phyloP scores from a whole-genome alignment of 1,140 invertebrate genomes.

The Drosophila lini region DNA sequence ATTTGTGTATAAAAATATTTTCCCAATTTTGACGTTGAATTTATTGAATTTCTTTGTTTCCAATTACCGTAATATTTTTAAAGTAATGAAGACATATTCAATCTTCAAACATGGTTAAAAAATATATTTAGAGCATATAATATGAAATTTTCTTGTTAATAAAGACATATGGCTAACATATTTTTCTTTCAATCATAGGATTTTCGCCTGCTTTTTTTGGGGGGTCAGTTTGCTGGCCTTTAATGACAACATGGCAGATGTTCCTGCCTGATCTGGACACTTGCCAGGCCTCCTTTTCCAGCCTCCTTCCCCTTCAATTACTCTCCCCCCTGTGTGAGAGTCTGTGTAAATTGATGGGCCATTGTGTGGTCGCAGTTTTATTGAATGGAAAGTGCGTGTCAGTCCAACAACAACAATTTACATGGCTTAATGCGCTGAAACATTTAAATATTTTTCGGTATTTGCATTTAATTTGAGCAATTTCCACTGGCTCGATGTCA shows the following conservation, averaged over 20 bases:
- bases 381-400: slow-evolving; percentile 75
- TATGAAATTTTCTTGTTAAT: background rate
- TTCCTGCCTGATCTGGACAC: slow-evolving; percentile 42
- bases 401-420: slow-evolving; percentile 56
- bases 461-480: slow-evolving; percentile 57
- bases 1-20: no score
- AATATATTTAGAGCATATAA: no score
- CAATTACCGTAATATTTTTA: no score
- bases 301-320: background rate
- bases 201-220: slow-evolving; percentile 17
- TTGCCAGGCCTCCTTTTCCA: slow-evolving; percentile 17
- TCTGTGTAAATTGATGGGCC: slow-evolving; percentile 67
- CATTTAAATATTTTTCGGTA: slow-evolving; percentile 52
- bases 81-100: no score
- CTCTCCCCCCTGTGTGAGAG: background rate
- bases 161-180: background rate
- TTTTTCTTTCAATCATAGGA: background rate
- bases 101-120: no score
- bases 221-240: slow-evolving; percentile 46
- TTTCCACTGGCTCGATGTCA: slow-evolving; percentile 49
- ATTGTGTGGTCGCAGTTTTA: slow-evolving; percentile 69
- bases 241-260: slow-evolving; percentile 70
- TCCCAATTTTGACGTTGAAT: no score
- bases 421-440: slow-evolving; percentile 70
- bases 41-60: no score